Percentiles rank a stretch among this genome's conserved stretches.
These are phyloP conservation scores for Balanococcus diminutus DNA, from an alignment of 2,888 invertebrate species.

Conservation along the genomic window DNA sequence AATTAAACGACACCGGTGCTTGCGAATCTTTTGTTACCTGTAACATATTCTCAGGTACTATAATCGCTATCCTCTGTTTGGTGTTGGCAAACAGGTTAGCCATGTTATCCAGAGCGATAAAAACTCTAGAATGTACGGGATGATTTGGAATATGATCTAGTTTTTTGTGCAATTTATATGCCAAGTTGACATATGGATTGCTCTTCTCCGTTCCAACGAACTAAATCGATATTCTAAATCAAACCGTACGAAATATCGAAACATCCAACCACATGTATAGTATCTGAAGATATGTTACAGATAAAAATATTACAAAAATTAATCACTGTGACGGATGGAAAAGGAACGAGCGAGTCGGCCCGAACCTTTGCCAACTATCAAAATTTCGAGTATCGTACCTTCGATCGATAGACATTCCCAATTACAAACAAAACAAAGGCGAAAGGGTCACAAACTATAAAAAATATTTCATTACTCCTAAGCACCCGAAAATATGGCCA, in stretches of 20 bases:
- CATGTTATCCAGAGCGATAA: neutral
- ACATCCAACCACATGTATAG: neutral
- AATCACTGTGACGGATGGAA: conserved; percentile 19
- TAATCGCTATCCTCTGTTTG: neutral
- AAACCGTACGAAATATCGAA: neutral
- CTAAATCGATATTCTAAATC: neutral
- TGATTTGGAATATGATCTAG: neutral
- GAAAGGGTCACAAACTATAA: neutral
- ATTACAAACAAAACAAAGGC: neutral
- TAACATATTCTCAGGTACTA: conserved; percentile 55
- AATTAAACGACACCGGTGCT: conserved; percentile 43
- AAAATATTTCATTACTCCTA: neutral
- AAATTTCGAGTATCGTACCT: neutral
- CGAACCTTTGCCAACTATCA: conserved; percentile 38
- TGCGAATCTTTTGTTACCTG: conserved; percentile 49
- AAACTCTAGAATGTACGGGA: neutral
- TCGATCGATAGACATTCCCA: neutral
- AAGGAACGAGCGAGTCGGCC: neutral
- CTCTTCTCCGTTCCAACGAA: neutral
- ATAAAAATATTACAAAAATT: conserved; percentile 2
- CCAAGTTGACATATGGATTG: neutral
- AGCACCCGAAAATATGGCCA: neutral
- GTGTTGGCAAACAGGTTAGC: neutral
- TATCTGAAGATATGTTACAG: conserved; percentile 53
- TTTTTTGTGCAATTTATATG: neutral